Conservation (phyloP, 2,888 invertebrate species). For the Sicus ferrugineus region DNA sequence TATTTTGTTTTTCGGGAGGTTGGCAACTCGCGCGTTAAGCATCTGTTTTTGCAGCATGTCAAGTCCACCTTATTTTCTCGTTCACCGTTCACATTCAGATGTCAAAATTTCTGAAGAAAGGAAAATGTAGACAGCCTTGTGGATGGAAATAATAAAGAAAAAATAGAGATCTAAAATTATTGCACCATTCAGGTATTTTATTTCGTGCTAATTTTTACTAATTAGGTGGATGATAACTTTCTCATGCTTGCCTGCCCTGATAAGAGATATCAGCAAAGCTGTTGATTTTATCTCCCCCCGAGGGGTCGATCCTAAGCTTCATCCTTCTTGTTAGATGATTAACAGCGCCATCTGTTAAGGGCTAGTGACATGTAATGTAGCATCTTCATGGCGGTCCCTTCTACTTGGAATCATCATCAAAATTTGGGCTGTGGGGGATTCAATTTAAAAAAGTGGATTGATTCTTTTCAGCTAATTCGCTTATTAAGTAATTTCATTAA, state of each 20-base stretch:
- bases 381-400: too few species aligned
- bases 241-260: background rate
- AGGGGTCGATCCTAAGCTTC: background rate
- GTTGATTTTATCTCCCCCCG: background rate
- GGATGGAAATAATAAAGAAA: background rate
- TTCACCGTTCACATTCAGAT: slow-evolving; percentile 20
- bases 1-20: too few species aligned
- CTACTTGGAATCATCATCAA: too few species aligned
- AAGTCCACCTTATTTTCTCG: slow-evolving; percentile 18
- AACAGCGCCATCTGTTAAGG: slow-evolving; percentile 2
- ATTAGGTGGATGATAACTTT: background rate
- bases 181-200: too few species aligned
- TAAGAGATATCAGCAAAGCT: background rate
- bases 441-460: too few species aligned
- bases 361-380: too few species aligned
- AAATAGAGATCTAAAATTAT: background rate
- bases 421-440: too few species aligned
- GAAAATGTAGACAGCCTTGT: background rate
- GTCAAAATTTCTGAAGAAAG: slow-evolving; percentile 22
- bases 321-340: too few species aligned
- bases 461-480: too few species aligned
- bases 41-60: slow-evolving; percentile 33
- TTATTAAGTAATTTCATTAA: too few species aligned
- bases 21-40: background rate
- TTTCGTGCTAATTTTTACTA: background rate